Conservation (phyloP, 2,797 vertebrate species). For the Dendrocincla fuliginosa region DNA sequence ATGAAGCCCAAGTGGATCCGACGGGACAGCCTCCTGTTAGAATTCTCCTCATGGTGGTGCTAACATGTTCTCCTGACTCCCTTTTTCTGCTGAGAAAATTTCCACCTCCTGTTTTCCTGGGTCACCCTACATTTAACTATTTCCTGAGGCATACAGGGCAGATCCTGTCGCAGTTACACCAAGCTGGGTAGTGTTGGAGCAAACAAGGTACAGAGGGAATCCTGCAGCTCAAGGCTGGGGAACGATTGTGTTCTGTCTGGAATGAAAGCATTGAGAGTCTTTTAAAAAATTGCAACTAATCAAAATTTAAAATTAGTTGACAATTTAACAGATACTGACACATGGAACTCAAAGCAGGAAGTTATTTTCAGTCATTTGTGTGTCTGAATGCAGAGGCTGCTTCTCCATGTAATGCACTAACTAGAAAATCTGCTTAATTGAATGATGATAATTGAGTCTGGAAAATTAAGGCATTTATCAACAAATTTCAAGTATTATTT, state of each 20-base stretch:
- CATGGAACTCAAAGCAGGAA: conserved; percentile 26
- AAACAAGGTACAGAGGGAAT: background rate
- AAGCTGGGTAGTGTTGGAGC: background rate
- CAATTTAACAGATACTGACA: conserved; percentile 36
- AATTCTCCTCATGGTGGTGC: background rate
- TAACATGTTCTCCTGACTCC: background rate
- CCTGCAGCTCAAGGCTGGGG: background rate
- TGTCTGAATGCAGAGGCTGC: background rate
- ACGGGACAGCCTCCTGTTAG: background rate
- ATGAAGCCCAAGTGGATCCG: accelerated
- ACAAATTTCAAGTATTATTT: background rate
- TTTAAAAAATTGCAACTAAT: background rate
- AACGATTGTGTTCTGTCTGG: background rate
- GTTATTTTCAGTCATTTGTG: conserved; percentile 26
- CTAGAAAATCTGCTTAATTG: conserved; percentile 13
- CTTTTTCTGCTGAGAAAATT: background rate
- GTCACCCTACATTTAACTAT: background rate
- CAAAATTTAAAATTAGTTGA: conserved; percentile 42
- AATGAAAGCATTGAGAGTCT: background rate
- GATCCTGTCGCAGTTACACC: background rate
- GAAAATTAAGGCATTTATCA: conserved; percentile 6
- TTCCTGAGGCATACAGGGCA: background rate
- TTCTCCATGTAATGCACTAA: background rate
- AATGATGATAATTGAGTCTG: background rate
- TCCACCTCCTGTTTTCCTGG: background rate